These are phyloP conservation scores for Volucella zonaria DNA, from an alignment of 2,888 invertebrate species.

Conservation along the genomic window DNA sequence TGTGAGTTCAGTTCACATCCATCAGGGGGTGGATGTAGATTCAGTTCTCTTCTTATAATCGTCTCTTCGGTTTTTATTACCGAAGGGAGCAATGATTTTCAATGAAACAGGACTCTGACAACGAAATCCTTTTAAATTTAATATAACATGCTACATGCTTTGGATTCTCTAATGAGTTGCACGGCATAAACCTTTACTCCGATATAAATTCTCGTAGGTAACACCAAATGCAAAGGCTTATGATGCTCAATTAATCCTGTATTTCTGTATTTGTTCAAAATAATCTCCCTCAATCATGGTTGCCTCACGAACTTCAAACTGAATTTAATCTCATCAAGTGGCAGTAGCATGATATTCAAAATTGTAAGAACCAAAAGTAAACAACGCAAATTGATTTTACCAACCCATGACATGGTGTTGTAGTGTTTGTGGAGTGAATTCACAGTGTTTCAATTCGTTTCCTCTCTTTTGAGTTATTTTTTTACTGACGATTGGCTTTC, in stretches of 20 bases:
- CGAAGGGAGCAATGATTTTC: constrained; percentile 74
- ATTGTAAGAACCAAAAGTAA: constrained; percentile 66
- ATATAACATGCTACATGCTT: constrained; percentile 73
- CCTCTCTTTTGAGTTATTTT: background rate
- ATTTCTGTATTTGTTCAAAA: constrained; percentile 59
- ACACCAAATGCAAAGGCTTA: constrained; percentile 55
- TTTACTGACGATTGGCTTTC: constrained; percentile 1
- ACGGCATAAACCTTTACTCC: constrained; percentile 6
- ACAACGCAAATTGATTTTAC: constrained; percentile 60
- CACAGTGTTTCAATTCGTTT: background rate
- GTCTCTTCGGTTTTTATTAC: constrained; percentile 72
- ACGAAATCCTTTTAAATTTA: constrained; percentile 74
- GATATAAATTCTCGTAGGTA: background rate
- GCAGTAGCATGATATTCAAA: constrained; percentile 61
- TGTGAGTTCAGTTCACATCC: constrained; percentile 47
- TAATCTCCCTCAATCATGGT: constrained; percentile 68
- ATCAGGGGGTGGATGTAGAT: constrained; percentile 54
- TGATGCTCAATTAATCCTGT: constrained; percentile 73
- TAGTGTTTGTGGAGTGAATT: constrained; percentile 7
- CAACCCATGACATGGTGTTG: background rate
- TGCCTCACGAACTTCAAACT: constrained; percentile 67
- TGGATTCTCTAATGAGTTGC: constrained; percentile 64
- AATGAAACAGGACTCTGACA: constrained; percentile 73
- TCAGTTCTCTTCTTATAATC: constrained; percentile 68
- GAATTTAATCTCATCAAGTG: constrained; percentile 66